phyloP scores from a whole-genome alignment of 1,140 invertebrate species.

The Leguminivora glycinivorella region DNA sequence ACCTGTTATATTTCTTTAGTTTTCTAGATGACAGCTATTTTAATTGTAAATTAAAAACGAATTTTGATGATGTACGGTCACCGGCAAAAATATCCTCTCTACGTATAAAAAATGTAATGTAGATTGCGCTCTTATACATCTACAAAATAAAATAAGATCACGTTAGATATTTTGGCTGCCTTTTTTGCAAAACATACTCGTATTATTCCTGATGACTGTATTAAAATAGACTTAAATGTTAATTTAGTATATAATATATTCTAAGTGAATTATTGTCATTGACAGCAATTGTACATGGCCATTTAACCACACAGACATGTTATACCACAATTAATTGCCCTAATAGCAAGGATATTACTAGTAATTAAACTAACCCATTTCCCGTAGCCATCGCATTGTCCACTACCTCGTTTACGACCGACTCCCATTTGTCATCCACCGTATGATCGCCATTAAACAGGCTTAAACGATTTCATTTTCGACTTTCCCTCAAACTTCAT shows the following conservation, averaged over 20 bases:
- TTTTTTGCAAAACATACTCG: no score
- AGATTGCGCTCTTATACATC: no score
- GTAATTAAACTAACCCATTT: constrained; percentile 8
- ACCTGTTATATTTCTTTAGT: no score
- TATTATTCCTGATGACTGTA: no score
- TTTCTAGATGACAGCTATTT: no score
- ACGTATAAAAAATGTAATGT: no score
- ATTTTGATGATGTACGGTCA: no score
- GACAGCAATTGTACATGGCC: background rate
- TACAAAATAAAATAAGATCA: no score
- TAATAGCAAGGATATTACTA: background rate
- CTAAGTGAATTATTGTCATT: constrained; percentile 6
- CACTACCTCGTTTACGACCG: constrained; percentile 20
- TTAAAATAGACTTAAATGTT: no score
- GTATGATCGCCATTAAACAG: constrained; percentile 61
- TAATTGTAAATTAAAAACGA: no score
- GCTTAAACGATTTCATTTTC: constrained; percentile 73
- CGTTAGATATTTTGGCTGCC: no score
- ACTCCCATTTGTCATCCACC: constrained; percentile 49
- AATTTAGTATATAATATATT: background rate
- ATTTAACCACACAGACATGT: background rate
- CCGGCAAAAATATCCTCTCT: no score
- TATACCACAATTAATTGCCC: background rate
- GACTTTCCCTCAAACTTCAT: constrained; percentile 67
- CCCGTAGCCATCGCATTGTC: constrained; percentile 1